Evolutionary conservation across 2,797 vertebrate species (phyloP).

Genomic region (Dipus sagitta): DNA sequence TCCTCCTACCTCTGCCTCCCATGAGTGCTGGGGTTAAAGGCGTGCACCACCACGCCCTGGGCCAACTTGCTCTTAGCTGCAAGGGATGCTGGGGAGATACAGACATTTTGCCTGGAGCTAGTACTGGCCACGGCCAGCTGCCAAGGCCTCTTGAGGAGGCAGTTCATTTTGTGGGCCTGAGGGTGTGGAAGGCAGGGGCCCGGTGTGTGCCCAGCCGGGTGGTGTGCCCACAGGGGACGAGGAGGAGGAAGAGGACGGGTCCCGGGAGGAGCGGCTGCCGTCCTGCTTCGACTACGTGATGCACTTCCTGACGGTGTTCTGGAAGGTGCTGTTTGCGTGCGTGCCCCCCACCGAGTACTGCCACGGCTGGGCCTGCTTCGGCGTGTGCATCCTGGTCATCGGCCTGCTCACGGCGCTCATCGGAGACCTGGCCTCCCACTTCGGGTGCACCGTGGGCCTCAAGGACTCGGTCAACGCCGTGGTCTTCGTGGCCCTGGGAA

Average conservation of each 20-base stretch:
- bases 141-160: slow-evolving; percentile 33
- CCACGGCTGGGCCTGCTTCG: slow-evolving; percentile 97
- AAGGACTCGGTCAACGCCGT: slow-evolving; percentile 95
- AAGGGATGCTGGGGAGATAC: neutral
- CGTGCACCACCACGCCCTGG: neutral
- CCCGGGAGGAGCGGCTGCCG: slow-evolving; percentile 90
- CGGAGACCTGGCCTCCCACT: slow-evolving; percentile 96
- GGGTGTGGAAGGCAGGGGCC: neutral
- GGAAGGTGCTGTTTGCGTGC: slow-evolving; percentile 96
- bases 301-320: slow-evolving; percentile 95
- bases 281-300: slow-evolving; percentile 96
- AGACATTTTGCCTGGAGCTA: neutral
- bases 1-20: no score
- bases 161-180: neutral
- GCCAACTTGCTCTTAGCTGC: neutral
- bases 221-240: slow-evolving; percentile 86
- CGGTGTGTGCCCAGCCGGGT: slow-evolving; percentile 67
- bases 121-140: no score
- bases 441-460: slow-evolving; percentile 96
- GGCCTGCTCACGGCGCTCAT: slow-evolving; percentile 92
- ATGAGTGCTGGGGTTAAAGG: no score
- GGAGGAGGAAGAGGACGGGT: slow-evolving; percentile 93
- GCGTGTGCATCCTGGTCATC: slow-evolving; percentile 93
- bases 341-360: slow-evolving; percentile 95
- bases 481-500: slow-evolving; percentile 96